phyloP scores from a whole-genome alignment of 1,140 invertebrate species.

The Melipona quadrifasciata region DNA sequence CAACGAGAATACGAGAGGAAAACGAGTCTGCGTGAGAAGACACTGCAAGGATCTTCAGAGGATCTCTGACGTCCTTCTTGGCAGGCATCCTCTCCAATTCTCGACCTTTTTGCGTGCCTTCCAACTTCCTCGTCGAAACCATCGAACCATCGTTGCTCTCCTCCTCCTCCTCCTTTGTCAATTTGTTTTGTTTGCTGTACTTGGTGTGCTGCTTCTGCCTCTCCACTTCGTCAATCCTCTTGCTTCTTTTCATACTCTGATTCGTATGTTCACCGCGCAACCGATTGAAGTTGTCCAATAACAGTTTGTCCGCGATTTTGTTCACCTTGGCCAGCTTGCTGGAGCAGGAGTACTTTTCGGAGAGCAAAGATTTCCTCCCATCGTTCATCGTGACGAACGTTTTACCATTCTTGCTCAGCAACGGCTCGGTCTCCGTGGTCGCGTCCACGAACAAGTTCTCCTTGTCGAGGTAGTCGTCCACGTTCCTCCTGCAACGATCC shows the following conservation, averaged over 20 bases:
- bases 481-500: too few species aligned
- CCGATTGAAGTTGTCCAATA: conserved; percentile 18
- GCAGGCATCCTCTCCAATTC: conserved; percentile 12
- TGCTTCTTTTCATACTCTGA: neutral
- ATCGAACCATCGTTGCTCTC: neutral
- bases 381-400: too few species aligned
- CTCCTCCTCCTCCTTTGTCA: neutral
- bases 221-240: neutral
- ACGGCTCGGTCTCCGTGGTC: neutral
- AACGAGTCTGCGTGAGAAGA: too few species aligned
- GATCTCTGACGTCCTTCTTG: conserved; percentile 6
- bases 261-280: neutral
- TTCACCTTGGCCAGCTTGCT: neutral
- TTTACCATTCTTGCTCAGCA: neutral
- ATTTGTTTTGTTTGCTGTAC: neutral
- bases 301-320: neutral
- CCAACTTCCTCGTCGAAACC: conserved; percentile 3
- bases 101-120: conserved; percentile 12
- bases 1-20: neutral
- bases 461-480: neutral
- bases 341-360: neutral
- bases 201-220: conserved; percentile 15
- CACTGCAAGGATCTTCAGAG: too few species aligned
- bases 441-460: conserved; percentile 6
- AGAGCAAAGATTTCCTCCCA: too few species aligned